Percentiles rank a stretch among this genome's conserved stretches.
Evolutionary conservation across 2,888 invertebrate genomes (phyloP).

Genomic region (Ramazzottius varieornatus): DNA sequence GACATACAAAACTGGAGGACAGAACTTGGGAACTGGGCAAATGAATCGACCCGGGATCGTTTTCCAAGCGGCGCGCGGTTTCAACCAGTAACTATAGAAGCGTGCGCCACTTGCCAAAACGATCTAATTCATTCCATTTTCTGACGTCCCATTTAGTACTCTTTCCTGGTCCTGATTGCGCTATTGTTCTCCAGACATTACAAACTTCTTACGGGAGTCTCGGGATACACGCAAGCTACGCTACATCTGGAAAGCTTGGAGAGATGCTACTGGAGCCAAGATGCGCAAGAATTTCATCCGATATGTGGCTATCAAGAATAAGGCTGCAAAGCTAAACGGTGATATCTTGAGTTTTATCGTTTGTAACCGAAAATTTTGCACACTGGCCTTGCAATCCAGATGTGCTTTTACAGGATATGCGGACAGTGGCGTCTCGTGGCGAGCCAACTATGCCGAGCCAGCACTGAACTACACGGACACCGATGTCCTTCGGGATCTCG

Average conservation of each 20-base stretch:
- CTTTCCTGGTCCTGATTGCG: neutral
- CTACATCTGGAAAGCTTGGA: conserved; percentile 12
- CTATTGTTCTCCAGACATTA: neutral
- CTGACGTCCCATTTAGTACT: neutral
- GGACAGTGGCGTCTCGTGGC: conserved; percentile 20
- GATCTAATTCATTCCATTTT: no score
- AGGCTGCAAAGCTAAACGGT: conserved; percentile 11
- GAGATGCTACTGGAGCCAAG: conserved; percentile 16
- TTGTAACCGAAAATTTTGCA: neutral
- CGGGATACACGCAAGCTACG: neutral
- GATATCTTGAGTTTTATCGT: neutral
- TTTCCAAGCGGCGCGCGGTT: no score
- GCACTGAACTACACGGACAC: neutral
- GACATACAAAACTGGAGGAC: no score
- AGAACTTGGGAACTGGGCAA: no score
- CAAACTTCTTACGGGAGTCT: neutral
- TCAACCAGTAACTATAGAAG: no score
- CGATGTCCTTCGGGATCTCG: conserved; percentile 2
- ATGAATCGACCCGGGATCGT: no score
- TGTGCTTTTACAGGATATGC: conserved; percentile 15
- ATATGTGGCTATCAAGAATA: conserved; percentile 16
- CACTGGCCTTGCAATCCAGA: no score
- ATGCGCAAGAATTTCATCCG: conserved; percentile 15
- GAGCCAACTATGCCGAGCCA: conserved; percentile 15
- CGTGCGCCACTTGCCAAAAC: no score